A percentile compares a stretch with the other conserved stretches of the same genome.
Conservation (phyloP, 2,888 invertebrate genomes). For the Chironomus tentans region DNA sequence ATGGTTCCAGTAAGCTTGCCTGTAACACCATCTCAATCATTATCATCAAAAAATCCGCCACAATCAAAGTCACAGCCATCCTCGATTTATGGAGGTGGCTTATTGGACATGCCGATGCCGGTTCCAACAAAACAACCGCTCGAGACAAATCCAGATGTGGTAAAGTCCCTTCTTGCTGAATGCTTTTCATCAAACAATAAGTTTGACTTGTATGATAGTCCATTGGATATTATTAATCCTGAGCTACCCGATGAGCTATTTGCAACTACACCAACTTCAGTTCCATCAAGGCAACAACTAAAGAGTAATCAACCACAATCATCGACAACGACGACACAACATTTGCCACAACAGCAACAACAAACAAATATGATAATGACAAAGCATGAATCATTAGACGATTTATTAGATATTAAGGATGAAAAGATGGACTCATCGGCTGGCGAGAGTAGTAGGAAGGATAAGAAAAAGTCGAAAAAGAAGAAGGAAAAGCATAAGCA, state of each 20-base stretch:
- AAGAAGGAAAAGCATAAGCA: slow-evolving; percentile 72
- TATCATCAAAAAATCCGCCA: too few species aligned
- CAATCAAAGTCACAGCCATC: background rate
- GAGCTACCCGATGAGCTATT: background rate
- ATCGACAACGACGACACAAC: background rate
- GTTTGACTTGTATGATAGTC: slow-evolving; percentile 11
- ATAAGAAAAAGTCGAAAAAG: slow-evolving; percentile 47
- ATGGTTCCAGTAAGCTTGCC: slow-evolving; percentile 27
- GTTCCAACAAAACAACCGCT: slow-evolving; percentile 51
- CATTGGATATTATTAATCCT: slow-evolving; percentile 26
- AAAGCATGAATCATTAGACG: background rate
- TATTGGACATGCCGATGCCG: background rate
- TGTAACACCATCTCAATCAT: slow-evolving; percentile 27
- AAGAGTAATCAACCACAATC: background rate
- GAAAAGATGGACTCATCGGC: background rate
- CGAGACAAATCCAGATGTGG: slow-evolving; percentile 61
- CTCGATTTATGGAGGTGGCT: background rate
- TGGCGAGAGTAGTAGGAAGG: background rate
- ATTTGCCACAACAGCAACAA: background rate
- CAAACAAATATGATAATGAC: background rate
- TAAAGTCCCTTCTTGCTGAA: slow-evolving; percentile 61
- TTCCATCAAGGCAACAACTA: background rate
- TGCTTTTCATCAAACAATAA: slow-evolving; percentile 42
- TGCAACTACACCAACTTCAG: background rate
- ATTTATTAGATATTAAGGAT: background rate